Evolutionary conservation across 2,888 invertebrate species (phyloP).

Genomic region (Trachelus stipa): DNA sequence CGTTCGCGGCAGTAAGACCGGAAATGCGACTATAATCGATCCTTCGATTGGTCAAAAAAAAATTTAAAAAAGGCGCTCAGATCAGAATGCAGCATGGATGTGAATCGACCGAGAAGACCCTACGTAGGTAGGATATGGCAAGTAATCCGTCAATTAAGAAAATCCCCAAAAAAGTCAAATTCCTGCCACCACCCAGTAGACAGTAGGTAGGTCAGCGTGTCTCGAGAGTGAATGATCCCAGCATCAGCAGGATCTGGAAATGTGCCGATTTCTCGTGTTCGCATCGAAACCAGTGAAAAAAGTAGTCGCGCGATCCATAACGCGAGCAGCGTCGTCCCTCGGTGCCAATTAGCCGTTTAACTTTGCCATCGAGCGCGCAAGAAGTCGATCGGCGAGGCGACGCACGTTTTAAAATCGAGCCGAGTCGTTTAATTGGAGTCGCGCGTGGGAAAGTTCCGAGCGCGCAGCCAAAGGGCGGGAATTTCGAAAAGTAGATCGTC

Average conservation of each 20-base stretch:
- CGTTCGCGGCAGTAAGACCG: background rate
- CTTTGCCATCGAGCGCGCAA: background rate
- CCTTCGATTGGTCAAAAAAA: background rate
- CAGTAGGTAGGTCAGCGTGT: background rate
- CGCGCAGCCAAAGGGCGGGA: background rate
- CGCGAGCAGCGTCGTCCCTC: background rate
- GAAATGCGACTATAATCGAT: background rate
- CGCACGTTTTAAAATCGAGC: background rate
- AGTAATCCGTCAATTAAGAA: background rate
- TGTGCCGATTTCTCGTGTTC: background rate
- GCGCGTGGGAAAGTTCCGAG: background rate
- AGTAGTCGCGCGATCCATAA: background rate
- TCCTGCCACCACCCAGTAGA: background rate
- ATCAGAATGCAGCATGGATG: background rate
- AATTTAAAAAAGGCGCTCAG: background rate
- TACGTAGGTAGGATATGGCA: background rate
- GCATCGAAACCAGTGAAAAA: background rate
- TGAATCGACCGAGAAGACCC: background rate
- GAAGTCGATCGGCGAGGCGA: background rate
- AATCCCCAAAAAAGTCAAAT: background rate
- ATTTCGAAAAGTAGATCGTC: background rate
- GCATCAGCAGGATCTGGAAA: background rate
- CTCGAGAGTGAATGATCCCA: background rate
- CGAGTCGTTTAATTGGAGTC: background rate
- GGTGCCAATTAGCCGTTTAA: conserved; percentile 3